Conservation (phyloP, 2,113 vertebrate species). For the Ursus arctos region DNA sequence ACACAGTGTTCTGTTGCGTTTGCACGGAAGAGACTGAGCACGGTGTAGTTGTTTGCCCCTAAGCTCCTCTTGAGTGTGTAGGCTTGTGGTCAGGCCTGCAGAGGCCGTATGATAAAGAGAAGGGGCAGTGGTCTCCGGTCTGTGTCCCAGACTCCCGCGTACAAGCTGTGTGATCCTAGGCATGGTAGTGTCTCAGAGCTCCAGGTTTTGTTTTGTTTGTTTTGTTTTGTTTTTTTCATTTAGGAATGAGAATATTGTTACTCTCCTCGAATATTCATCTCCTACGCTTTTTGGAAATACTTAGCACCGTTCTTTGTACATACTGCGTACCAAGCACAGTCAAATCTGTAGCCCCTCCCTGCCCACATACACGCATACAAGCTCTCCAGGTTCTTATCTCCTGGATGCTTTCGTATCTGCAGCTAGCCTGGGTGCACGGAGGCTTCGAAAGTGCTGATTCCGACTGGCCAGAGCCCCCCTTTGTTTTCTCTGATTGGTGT, state of each 20-base stretch:
- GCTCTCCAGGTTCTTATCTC: background rate
- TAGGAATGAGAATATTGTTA: background rate
- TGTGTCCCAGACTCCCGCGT: background rate
- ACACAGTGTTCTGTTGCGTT: background rate
- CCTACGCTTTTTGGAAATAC: background rate
- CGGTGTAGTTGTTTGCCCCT: background rate
- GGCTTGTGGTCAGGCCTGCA: background rate
- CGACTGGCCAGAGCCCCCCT: background rate
- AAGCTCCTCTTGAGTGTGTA: background rate
- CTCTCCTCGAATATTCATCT: background rate
- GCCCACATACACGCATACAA: background rate
- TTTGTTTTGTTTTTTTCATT: background rate
- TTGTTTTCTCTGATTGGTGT: conserved; percentile 17
- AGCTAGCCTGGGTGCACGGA: background rate
- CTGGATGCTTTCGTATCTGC: background rate
- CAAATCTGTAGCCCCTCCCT: background rate
- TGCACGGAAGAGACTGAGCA: background rate
- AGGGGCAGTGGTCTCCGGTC: background rate
- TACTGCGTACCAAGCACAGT: background rate
- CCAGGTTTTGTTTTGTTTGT: background rate
- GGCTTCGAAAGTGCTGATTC: background rate
- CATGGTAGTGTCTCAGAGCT: background rate
- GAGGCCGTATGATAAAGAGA: background rate
- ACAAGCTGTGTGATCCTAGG: background rate
- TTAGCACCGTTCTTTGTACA: background rate